phyloP scores from a whole-genome alignment of 2,888 invertebrate genomes.

The Scrobipalpa atriplicella region DNA sequence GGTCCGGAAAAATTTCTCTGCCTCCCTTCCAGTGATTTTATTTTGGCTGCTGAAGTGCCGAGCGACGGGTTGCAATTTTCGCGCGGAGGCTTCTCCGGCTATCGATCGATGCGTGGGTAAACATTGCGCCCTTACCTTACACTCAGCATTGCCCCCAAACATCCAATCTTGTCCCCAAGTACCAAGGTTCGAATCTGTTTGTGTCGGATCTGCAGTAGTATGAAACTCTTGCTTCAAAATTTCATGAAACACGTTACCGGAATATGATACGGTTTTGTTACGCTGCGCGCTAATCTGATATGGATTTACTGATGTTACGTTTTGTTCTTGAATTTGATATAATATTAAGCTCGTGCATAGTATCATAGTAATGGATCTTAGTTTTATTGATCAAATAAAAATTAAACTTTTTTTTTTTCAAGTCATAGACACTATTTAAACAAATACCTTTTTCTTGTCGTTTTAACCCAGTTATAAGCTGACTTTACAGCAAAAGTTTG shows the following conservation, averaged over 20 bases:
- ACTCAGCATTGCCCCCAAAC: slow-evolving; percentile 31
- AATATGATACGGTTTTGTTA: slow-evolving; percentile 20
- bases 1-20: neutral
- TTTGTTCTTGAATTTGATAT: neutral
- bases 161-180: slow-evolving; percentile 25
- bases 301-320: slow-evolving; percentile 13
- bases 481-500: too few species aligned
- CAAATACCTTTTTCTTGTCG: too few species aligned
- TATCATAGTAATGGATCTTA: too few species aligned
- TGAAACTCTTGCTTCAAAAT: slow-evolving; percentile 25
- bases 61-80: slow-evolving; percentile 76
- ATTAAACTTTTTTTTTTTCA: too few species aligned
- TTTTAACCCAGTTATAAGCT: too few species aligned
- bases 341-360: too few species aligned
- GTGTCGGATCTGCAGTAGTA: slow-evolving; percentile 22
- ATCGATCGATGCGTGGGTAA: slow-evolving; percentile 80
- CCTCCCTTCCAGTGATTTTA: slow-evolving; percentile 49
- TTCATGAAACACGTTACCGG: slow-evolving; percentile 20
- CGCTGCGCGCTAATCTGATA: slow-evolving; percentile 12
- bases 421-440: too few species aligned
- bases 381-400: too few species aligned
- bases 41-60: slow-evolving; percentile 48
- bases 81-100: slow-evolving; percentile 66
- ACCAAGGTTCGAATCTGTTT: slow-evolving; percentile 25
- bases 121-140: slow-evolving; percentile 71